These are phyloP conservation scores for Spicauda simplicius DNA, from an alignment of 2,888 invertebrate genomes.

Conservation along the genomic window DNA sequence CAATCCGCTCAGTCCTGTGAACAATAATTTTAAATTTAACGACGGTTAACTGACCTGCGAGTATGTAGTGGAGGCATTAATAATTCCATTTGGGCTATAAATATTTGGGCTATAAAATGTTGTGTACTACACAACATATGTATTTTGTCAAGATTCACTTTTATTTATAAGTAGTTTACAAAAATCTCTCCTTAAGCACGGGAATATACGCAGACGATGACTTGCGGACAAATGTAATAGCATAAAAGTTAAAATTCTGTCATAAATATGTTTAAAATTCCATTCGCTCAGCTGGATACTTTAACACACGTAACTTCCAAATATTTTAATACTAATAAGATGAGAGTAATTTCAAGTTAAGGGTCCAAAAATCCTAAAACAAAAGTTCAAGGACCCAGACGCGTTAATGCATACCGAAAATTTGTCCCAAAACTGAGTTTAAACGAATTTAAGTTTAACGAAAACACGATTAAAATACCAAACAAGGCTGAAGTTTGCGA, in stretches of 20 bases:
- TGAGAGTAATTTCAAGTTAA: neutral
- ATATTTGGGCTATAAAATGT: no score
- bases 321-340: neutral
- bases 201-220: no score
- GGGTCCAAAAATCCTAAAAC: constrained; percentile 8
- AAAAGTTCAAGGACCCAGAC: constrained; percentile 28
- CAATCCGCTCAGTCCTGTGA: constrained; percentile 58
- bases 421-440: constrained; percentile 20
- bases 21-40: constrained; percentile 10
- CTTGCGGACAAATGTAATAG: no score
- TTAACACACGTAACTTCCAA: neutral
- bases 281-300: neutral
- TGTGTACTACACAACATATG: no score
- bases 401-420: constrained; percentile 29
- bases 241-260: no score
- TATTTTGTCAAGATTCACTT: no score
- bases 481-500: constrained; percentile 31
- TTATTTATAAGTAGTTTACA: no score
- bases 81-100: no score
- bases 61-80: no score
- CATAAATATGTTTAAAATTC: no score
- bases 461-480: constrained; percentile 38
- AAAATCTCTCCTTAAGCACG: no score
- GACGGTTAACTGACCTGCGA: no score
- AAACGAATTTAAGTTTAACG: constrained; percentile 30